Evolutionary conservation across 2,888 invertebrate species (phyloP), one percentile per base, ranked within the genome.

Genomic region (Parnassius smintheus): DNA sequence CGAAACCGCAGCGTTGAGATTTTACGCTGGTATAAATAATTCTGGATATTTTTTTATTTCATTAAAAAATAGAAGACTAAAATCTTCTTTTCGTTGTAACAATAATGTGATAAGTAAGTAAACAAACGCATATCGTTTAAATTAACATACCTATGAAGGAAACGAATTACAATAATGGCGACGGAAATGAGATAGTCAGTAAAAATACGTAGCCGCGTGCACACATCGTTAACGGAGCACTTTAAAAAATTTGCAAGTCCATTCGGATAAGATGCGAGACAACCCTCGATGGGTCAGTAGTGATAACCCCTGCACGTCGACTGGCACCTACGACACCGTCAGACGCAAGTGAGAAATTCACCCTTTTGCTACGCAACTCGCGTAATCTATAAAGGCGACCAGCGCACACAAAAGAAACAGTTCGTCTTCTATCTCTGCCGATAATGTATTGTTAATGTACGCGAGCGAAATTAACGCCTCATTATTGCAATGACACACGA

Each of bases 321-420:
- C 71, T 75, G 74, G 78, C 84, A 82, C 84, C 87, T 81, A 82
- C 81, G 77, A 72, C 78, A 75, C 75, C 76, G 71, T 73, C 81
- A 78, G 77, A 77, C 81, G 75, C 74, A 76, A 78, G 75, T 76
- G 69, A 78, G 76, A 78, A 80, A 83, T 82, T 83, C 83, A 85
- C 84, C 83, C 86, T 87, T 85, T 80, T 81, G 81, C 80, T 82
- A 72, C 80, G 81, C 82, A 75, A 73, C 80, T 76, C 80, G 76
- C 74, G 75, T 78, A 85, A 82, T 90, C 88, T 91, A 91, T 91
- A 91, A 90, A 91, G 84, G 78, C 87, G 73, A 75, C 78, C 74
- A 79, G 66, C 83, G 76, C 76, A 75, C 79, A 83, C 83, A 83
- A 83, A 83, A 81, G 81, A 81, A 83, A 80, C 89, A 91, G 91